Evolutionary conservation across 1,140 invertebrate genomes (phyloP), one percentile per base, ranked within the genome.

Genomic region (Drosophila ficusphila): DNA sequence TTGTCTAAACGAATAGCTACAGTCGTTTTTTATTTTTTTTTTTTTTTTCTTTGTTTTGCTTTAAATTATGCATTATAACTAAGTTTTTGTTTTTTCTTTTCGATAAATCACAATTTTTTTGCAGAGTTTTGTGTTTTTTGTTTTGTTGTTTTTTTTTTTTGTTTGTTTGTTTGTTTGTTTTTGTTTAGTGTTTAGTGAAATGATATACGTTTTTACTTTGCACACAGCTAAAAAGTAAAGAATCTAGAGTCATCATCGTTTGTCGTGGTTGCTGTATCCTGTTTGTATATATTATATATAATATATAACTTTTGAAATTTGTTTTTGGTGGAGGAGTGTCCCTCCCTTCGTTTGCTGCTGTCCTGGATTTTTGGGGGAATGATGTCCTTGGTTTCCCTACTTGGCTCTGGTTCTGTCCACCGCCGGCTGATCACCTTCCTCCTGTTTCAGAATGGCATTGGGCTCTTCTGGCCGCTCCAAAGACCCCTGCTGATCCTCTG

Each of bases 1-100:
- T 58, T 62, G 18, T 82, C 73, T 60, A 29, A 79, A 72, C 73
- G 41, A 73, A 56, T 65, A 46, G 33, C 73, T 70, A 75, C 44
- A 70, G 54, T 58, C 41, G 62, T 54, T 51, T 75, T 58, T 51
- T 49, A 36, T 19, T 27, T 36, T 18, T 62, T 18, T 51, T 48
- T 51, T 42, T 41, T 12, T 60, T 51, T 53, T 18, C 38, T 57
- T 39, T 42, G 57, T 12, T 65, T 58, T 31, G 33, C 53, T 68
- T 52, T 72, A 49, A 38, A 51, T 71, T 60, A 72, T 60, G 36
- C 34, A 29, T 71, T 57, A 31, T 12, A 61, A 39, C 38, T 47
- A 62, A 41, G 41, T 42, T 76, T 79, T 47, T 75, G 46, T 52
- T 54, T 57, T 57, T 52, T 51, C 38, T 57, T 47, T 36, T 48